Percentiles rank a stretch among this genome's conserved stretches.
Evolutionary conservation across 2,797 vertebrate genomes (phyloP).

Genomic region (Urophycis tenuis): DNA sequence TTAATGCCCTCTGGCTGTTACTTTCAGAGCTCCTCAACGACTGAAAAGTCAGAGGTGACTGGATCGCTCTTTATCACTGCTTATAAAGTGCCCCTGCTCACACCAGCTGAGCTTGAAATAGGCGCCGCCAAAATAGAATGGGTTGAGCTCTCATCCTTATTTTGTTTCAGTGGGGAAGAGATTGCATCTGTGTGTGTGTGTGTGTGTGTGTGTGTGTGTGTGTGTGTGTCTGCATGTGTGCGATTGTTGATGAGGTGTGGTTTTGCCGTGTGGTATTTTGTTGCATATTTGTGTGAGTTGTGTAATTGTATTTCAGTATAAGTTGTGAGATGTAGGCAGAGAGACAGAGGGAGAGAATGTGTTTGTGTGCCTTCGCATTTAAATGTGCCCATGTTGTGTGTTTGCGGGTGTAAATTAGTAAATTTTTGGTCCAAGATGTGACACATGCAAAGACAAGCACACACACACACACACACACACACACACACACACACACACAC

Average conservation of each 20-base stretch:
- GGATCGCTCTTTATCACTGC: slow-evolving; percentile 50
- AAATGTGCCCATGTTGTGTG: neutral
- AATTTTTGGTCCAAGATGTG: neutral
- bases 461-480: neutral
- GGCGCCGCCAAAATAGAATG: slow-evolving; percentile 56
- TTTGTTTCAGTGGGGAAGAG: slow-evolving; percentile 38
- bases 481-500: neutral
- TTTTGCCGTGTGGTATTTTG: neutral
- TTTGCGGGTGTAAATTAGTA: neutral
- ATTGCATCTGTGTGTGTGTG: slow-evolving; percentile 8
- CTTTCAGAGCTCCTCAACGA: slow-evolving; percentile 42
- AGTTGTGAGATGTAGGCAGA: neutral
- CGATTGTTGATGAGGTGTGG: slow-evolving; percentile 5
- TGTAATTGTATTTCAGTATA: neutral
- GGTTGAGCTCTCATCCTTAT: slow-evolving; percentile 44
- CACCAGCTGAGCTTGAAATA: slow-evolving; percentile 51
- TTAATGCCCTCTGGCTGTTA: slow-evolving; percentile 24
- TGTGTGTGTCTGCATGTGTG: slow-evolving; percentile 18
- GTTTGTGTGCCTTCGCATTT: neutral
- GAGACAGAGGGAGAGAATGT: neutral
- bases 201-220: slow-evolving; percentile 18
- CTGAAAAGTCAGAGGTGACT: slow-evolving; percentile 59
- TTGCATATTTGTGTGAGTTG: neutral
- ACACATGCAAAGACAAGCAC: neutral
- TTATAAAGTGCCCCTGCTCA: slow-evolving; percentile 46